Evolutionary conservation across 2,888 invertebrate species (phyloP), one percentile per base, ranked within the genome.

Genomic region (Drosophila anceps): DNA sequence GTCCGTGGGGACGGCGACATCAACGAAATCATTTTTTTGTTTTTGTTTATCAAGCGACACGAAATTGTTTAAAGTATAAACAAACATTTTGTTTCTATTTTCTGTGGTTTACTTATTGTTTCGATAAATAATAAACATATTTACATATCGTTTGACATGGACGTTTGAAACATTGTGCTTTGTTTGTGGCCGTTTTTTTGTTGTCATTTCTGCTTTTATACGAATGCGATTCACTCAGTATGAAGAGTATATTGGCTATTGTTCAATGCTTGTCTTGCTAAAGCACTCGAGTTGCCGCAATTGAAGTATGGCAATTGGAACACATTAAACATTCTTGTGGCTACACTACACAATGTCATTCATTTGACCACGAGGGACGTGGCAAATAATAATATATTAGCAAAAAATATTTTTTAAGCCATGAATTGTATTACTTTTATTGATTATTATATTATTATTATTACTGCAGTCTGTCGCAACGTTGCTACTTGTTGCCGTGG

Each of bases 111-210:
- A 31, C 58, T 65, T 72, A 57, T 68, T 62, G 71, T 81, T 79
- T 70, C 65, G 67, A 68, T 78, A 81, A 88, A 79, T 63, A 76
- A 73, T 73, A 76, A 76, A 90, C 84, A 90, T 84, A 90, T 89
- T 77, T 90, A 90, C 84, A 86, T 87, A 86, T 81, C 77, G 68
- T 73, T 90, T 86, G 79, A 88, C 87, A 81, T 64, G 82, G 74
- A 77, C 75, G n/a, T 83, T 75, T 87, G 72, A 76, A 74, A 87
- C 90, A 90, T 82, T 89, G 84, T 90, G 69, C 61, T 51, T 31
- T 72, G 64, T 50, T 50, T 29, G 18, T 37, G 31, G 44, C 13
- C 29, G 39, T 35, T 44, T 46, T 46, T 29, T 37, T 66, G 53
- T 46, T 73, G 44, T 48, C 31, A 35, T 31, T 55, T 13, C 59